These are phyloP conservation scores for Nothoprocta perdicaria DNA, from an alignment of 2,113 vertebrate species.

Conservation along the genomic window DNA sequence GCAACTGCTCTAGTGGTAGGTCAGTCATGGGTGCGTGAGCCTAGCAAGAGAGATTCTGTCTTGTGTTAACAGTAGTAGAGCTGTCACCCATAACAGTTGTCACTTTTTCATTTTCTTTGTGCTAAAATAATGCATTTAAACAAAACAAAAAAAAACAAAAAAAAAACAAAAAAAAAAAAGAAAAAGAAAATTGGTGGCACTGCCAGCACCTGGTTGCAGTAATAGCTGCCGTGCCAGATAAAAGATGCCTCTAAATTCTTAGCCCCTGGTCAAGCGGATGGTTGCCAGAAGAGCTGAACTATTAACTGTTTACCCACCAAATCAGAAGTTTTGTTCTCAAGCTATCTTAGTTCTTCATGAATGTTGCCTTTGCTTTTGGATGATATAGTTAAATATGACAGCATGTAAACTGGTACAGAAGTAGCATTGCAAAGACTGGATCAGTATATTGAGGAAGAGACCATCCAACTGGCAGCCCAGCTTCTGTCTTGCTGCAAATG, in stretches of 20 bases:
- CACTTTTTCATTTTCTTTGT: not conserved
- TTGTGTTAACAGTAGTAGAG: not conserved
- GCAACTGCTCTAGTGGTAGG: not conserved
- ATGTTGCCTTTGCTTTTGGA: not conserved
- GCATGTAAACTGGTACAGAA: not conserved
- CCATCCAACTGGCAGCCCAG: not conserved
- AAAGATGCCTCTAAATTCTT: not conserved
- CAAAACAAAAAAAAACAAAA: not conserved
- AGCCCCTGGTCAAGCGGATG: slow-evolving; percentile 14
- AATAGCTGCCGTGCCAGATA: slow-evolving; percentile 7
- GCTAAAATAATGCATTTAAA: not conserved
- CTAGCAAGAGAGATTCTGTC: not conserved
- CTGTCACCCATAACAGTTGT: not conserved
- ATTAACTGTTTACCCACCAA: not conserved
- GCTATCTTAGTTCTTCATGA: not conserved
- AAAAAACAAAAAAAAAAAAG: not conserved
- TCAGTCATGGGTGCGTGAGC: not conserved
- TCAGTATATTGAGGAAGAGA: not conserved
- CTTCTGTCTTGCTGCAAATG: not conserved
- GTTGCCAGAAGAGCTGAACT: slow-evolving; percentile 3
- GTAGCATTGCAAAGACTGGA: not conserved
- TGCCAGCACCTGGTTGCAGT: not conserved
- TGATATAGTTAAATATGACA: not conserved
- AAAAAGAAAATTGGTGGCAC: not conserved
- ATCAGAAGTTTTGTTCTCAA: not conserved